These are phyloP conservation scores for Bufotes viridis DNA, from an alignment of 2,797 vertebrate genomes.

Conservation along the genomic window DNA sequence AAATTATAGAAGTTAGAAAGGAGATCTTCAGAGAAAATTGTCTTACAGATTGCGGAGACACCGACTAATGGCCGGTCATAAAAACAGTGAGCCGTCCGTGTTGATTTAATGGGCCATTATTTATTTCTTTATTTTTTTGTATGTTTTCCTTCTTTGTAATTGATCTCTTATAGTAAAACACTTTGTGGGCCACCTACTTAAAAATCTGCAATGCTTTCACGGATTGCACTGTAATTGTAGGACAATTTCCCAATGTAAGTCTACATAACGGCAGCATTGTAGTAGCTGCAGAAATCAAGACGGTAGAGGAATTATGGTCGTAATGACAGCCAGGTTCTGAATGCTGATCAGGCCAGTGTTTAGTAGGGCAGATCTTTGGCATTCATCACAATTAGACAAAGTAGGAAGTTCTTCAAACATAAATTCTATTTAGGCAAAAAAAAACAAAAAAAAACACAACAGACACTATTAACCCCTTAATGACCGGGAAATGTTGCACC, in stretches of 20 bases:
- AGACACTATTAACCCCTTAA: neutral
- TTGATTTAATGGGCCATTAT: neutral
- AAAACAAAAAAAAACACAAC: neutral
- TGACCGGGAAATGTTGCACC: too few relatives aligned
- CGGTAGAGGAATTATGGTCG: neutral
- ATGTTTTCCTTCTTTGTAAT: neutral
- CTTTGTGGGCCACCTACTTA: neutral
- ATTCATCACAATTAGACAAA: constrained; percentile 6
- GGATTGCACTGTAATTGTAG: constrained; percentile 2
- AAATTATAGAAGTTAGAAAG: neutral
- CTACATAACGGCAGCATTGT: neutral
- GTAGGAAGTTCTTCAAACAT: neutral
- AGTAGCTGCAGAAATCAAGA: neutral
- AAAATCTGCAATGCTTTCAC: neutral
- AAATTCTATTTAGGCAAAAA: neutral
- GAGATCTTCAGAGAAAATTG: neutral
- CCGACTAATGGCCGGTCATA: neutral
- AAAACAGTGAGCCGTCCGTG: neutral
- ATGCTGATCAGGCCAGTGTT: neutral
- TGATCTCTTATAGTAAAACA: neutral
- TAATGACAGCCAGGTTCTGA: neutral
- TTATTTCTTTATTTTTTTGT: neutral
- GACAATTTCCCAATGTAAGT: neutral
- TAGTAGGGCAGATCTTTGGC: neutral
- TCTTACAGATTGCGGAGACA: neutral